These are phyloP conservation scores for Subanguina moxae DNA, from an alignment of 1,140 invertebrate species.

Conservation along the genomic window DNA sequence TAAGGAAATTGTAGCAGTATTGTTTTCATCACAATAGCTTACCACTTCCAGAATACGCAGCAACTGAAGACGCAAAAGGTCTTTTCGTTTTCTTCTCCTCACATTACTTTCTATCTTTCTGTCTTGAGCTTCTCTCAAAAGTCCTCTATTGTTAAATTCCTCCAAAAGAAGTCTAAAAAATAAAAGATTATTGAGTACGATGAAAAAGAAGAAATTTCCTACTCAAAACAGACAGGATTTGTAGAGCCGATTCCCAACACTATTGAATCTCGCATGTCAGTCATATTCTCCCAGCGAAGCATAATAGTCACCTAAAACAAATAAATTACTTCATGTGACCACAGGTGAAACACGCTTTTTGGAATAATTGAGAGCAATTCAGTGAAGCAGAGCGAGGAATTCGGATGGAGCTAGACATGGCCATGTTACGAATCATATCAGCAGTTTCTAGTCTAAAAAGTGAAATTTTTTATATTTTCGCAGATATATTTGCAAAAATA, in stretches of 20 bases:
- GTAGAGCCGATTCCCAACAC: conserved; percentile 86
- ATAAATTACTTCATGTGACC: too few species aligned
- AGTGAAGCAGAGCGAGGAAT: conserved; percentile 23
- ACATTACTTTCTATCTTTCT: conserved; percentile 93
- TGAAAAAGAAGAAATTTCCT: conserved; percentile 49
- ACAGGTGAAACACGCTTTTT: conserved; percentile 22
- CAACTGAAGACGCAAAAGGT: conserved; percentile 74
- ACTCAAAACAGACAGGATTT: conserved; percentile 86
- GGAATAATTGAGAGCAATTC: conserved; percentile 40
- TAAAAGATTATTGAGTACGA: not conserved
- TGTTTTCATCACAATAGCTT: too few species aligned
- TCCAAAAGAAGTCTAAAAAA: conserved; percentile 91
- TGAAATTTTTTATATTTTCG: too few species aligned
- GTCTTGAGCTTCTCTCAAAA: conserved; percentile 87
- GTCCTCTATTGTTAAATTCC: conserved; percentile 76
- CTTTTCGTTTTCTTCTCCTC: conserved; percentile 74
- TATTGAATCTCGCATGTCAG: conserved; percentile 84
- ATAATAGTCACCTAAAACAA: conserved; percentile 35
- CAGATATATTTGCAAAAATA: too few species aligned
- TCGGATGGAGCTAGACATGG: conserved; percentile 27
- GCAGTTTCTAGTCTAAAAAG: not conserved
- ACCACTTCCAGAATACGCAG: conserved; percentile 66
- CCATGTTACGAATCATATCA: conserved; percentile 8
- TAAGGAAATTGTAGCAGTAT: conserved; percentile 63
- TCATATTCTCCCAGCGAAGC: conserved; percentile 72